phyloP scores from a whole-genome alignment of 2,113 vertebrate species.

The Benitochromis conjunctus region DNA sequence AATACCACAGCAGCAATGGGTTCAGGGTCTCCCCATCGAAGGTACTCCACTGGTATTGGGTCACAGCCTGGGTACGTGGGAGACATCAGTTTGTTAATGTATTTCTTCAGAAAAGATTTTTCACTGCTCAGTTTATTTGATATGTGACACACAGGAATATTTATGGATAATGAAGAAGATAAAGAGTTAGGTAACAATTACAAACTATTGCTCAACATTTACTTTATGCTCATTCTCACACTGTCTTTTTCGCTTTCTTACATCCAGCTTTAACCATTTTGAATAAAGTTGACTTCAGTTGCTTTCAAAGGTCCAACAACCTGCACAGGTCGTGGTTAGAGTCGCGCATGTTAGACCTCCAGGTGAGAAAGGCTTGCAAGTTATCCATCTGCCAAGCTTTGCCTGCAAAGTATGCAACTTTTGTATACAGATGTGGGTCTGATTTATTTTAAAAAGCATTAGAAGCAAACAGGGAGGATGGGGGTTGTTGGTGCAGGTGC shows the following conservation, averaged over 20 bases:
- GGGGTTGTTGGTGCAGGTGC: background rate
- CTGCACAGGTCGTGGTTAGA: too few species aligned
- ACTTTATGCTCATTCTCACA: background rate
- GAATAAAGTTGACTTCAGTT: background rate
- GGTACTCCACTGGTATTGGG: conserved; percentile 90
- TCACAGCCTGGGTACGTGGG: conserved; percentile 81
- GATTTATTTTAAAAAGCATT: background rate
- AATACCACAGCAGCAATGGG: conserved; percentile 96
- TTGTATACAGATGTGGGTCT: background rate
- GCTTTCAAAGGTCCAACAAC: background rate
- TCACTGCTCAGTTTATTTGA: background rate
- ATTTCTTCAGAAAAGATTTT: background rate
- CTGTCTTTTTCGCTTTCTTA: background rate
- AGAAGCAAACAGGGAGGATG: background rate
- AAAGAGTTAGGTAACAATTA: background rate
- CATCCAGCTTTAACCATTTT: background rate
- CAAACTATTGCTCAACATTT: background rate
- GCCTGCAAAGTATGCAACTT: background rate
- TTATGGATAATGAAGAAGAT: background rate
- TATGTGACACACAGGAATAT: background rate
- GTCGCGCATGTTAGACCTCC: background rate
- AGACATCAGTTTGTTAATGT: background rate
- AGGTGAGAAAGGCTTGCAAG: background rate
- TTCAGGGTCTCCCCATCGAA: conserved; percentile 95
- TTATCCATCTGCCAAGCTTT: background rate